Evolutionary conservation across 2,113 vertebrate genomes (phyloP), one percentile per base, ranked within the genome.

Genomic region (Kobus ellipsiprymnus): DNA sequence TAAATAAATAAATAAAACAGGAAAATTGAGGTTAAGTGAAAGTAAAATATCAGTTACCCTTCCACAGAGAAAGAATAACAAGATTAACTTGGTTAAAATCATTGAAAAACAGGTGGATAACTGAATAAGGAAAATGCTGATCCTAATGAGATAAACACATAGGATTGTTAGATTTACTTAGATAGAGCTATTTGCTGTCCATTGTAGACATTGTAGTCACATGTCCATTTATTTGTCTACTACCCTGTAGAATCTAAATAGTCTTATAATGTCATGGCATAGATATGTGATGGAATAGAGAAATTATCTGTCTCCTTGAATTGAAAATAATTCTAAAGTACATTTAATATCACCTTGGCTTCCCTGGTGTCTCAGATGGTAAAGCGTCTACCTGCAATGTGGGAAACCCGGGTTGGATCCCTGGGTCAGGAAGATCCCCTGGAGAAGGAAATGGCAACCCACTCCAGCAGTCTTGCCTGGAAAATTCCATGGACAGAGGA

Each of bases 21-120:
- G 40, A n/a, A 95, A 74, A 55, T 40, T 50, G 33, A 64, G 17
- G 81, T 62, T 83, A 87, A 36, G 19, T 87, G 46, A 87, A 87
- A 87, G 5, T 33, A 36, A 91, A 82, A 64, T 77, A 14, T 74
- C 36, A 89, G 44, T 16, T 5, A 55, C 17, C 11, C 17, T 60
- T 62, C 36, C 29, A 57, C 1, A 54, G 46, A 14, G 67, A 17
- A 9, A 82, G 5, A 54, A 40, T 33, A 16, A 33, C 52, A 77
- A 52, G 15, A 19, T 29, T 25, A 12, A 48, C 33, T 71, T 33
- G 25, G 0, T 5, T 50, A 30, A 27, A 62, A 40, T 64, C 44
- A 77, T 16, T 91, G 27, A 64, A 80, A 86, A 91, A 30, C 82
- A 82, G n/a, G 19, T 77, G 23, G 29, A 25, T 1, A 62, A 52